Evolutionary conservation across 2,797 vertebrate species (phyloP).

Genomic region (Mycteria americana): DNA sequence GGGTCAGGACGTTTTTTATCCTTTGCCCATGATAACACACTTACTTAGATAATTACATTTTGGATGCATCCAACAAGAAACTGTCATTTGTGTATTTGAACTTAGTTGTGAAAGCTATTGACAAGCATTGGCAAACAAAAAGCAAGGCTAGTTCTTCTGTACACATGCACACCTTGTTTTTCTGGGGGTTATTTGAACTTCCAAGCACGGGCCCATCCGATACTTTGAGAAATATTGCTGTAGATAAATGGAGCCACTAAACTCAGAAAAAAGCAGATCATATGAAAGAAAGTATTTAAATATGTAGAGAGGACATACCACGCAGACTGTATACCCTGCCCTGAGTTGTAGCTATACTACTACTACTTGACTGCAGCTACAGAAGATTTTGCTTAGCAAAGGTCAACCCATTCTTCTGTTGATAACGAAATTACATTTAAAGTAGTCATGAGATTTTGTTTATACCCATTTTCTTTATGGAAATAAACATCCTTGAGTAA

Average conservation of each 20-base stretch:
- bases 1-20: neutral
- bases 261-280: neutral
- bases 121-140: neutral
- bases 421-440: constrained; percentile 15
- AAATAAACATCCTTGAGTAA: constrained; percentile 7
- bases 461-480: neutral
- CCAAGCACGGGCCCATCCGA: neutral
- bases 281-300: neutral
- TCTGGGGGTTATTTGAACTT: neutral
- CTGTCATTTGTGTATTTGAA: neutral
- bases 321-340: neutral
- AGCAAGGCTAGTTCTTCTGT: neutral
- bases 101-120: neutral
- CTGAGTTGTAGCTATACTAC: neutral
- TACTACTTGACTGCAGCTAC: neutral
- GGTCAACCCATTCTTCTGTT: neutral
- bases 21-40: neutral
- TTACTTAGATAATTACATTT: neutral
- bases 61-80: neutral
- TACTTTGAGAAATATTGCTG: neutral
- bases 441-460: constrained; percentile 12
- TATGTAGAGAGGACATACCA: neutral
- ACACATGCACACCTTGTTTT: neutral
- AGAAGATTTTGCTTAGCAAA: constrained; percentile 1
- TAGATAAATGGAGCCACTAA: neutral